A percentile compares a stretch with the other conserved stretches of the same genome.
Evolutionary conservation across 2,113 vertebrate species (phyloP).

Genomic region (Microcebus griseorufus): DNA sequence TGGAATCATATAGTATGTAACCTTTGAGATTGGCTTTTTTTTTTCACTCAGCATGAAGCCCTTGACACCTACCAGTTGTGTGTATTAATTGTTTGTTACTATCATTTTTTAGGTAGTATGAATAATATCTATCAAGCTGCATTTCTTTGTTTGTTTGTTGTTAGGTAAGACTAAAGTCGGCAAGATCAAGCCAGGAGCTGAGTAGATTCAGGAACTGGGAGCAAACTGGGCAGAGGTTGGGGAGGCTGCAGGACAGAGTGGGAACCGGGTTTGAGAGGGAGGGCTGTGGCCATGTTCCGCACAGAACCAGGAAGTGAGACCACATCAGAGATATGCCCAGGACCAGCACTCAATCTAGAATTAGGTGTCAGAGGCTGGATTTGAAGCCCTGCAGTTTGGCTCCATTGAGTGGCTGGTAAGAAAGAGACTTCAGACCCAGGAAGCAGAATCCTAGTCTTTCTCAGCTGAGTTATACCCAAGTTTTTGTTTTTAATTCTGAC

Average conservation of each 20-base stretch:
- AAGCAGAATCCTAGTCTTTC: not conserved
- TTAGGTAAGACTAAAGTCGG: not conserved
- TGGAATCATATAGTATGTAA: not conserved
- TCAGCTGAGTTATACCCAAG: not conserved
- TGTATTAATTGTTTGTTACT: not conserved
- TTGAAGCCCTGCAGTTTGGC: not conserved
- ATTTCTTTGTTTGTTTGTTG: not conserved
- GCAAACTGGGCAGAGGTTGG: not conserved
- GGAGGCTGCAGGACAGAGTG: not conserved
- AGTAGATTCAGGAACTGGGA: not conserved
- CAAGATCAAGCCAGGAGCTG: not conserved
- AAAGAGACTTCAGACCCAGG: not conserved
- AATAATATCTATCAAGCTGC: not conserved
- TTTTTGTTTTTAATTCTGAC: not conserved
- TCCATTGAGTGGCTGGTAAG: not conserved
- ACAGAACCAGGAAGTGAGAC: not conserved
- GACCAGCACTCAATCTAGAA: not conserved
- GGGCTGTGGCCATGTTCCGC: not conserved
- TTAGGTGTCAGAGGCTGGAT: not conserved
- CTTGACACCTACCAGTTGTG: not conserved
- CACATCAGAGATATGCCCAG: not conserved
- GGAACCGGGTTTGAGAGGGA: not conserved
- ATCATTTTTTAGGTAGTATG: not conserved
- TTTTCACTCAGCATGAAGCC: not conserved
- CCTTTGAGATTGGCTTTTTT: not conserved